Conservation (phyloP, 2,888 invertebrate genomes). For the Clostera curtula region DNA sequence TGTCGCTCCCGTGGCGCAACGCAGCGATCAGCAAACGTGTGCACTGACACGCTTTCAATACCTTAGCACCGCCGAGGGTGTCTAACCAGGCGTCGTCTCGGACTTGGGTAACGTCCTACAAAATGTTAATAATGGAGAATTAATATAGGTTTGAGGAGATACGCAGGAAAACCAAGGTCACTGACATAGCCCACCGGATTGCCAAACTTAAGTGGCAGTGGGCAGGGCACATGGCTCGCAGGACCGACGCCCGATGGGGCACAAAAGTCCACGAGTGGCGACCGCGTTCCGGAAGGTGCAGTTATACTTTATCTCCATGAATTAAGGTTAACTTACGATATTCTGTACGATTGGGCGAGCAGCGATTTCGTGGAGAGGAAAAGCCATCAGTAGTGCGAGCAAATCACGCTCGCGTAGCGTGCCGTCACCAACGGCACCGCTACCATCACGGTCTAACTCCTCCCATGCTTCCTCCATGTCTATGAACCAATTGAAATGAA, state of each 20-base stretch:
- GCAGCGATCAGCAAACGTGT: conserved; percentile 27
- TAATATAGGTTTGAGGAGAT: neutral
- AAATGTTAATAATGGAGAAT: neutral
- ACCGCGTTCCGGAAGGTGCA: too few species aligned
- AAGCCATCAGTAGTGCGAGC: conserved; percentile 35
- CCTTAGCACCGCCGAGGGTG: conserved; percentile 31
- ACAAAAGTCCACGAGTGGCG: too few species aligned
- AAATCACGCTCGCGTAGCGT: conserved; percentile 52
- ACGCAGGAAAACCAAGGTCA: too few species aligned
- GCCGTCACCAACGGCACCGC: conserved; percentile 51
- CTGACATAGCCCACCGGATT: too few species aligned
- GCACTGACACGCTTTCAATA: conserved; percentile 30
- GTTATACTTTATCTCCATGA: neutral
- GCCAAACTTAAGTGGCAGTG: too few species aligned
- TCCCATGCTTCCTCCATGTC: conserved; percentile 53
- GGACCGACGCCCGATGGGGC: too few species aligned
- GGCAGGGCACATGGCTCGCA: too few species aligned
- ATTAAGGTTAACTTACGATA: conserved; percentile 28
- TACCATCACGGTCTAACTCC: conserved; percentile 46
- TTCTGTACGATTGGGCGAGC: conserved; percentile 38
- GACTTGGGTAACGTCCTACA: conserved; percentile 38
- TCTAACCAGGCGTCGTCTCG: conserved; percentile 41
- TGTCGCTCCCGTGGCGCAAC: conserved; percentile 17
- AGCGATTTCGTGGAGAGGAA: conserved; percentile 44
- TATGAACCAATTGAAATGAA: too few species aligned